These are phyloP conservation scores for Carcharodon carcharias DNA, from an alignment of 2,797 vertebrate genomes.

Conservation along the genomic window DNA sequence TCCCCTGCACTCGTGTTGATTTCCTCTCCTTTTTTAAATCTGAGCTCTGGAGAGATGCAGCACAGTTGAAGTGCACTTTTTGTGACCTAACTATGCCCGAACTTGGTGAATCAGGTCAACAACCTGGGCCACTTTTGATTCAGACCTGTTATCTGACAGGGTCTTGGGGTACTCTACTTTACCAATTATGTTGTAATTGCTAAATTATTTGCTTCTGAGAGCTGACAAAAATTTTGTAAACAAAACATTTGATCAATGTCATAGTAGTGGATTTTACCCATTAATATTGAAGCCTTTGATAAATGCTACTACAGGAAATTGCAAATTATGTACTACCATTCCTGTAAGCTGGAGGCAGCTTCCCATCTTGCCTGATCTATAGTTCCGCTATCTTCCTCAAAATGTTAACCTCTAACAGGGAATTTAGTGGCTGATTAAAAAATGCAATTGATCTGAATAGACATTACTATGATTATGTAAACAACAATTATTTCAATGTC, in stretches of 20 bases:
- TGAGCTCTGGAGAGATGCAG: neutral
- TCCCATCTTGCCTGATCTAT: neutral
- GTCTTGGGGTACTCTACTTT: neutral
- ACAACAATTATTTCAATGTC: neutral
- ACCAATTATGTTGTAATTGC: neutral
- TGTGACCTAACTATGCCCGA: neutral
- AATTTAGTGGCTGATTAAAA: neutral
- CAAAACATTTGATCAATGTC: neutral
- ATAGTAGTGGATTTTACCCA: neutral
- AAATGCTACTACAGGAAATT: neutral
- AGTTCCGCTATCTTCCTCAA: neutral
- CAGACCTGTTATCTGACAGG: neutral
- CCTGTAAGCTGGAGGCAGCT: neutral
- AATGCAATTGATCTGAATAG: neutral
- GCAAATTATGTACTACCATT: neutral
- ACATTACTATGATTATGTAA: neutral
- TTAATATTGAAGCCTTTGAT: neutral
- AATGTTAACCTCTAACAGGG: neutral
- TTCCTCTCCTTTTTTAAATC: too few relatives aligned
- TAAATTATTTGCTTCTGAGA: neutral
- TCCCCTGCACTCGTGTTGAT: neutral
- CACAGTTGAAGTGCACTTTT: neutral
- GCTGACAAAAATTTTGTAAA: neutral
- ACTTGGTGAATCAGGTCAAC: neutral
- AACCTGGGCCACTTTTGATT: neutral